Evolutionary conservation across 2,797 vertebrate species (phyloP).

Genomic region (Cetoscarus ocellatus): DNA sequence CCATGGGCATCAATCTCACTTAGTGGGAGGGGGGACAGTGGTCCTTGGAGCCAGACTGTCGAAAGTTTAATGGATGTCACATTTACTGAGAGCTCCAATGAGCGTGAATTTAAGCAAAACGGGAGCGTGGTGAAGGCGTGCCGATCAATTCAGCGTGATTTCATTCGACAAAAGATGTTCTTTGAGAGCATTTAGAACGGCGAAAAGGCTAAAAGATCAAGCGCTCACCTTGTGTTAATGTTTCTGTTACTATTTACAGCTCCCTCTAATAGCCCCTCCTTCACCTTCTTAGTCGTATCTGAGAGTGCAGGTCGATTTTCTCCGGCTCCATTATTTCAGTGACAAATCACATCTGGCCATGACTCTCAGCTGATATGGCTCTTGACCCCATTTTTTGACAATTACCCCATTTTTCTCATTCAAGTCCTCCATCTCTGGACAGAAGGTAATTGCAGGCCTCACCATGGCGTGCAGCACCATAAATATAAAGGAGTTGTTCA

Average conservation of each 20-base stretch:
- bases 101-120: constrained; percentile 65
- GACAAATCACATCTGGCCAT: constrained; percentile 67
- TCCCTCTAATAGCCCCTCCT: constrained; percentile 60
- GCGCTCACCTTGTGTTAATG: constrained; percentile 68
- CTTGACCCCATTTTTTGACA: constrained; percentile 78
- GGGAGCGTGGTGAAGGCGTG: constrained; percentile 34
- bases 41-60: constrained; percentile 75
- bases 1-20: constrained; percentile 80
- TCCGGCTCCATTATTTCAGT: constrained; percentile 68
- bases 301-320: constrained; percentile 69
- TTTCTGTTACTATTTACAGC: constrained; percentile 66
- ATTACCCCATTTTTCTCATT: constrained; percentile 67
- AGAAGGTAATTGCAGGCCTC: constrained; percentile 57
- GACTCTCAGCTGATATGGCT: constrained; percentile 60
- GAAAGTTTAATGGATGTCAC: constrained; percentile 81
- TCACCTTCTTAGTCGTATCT: constrained; percentile 42
- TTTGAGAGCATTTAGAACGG: constrained; percentile 55
- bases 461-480: constrained; percentile 31
- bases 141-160: constrained; percentile 72
- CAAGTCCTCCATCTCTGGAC: constrained; percentile 46
- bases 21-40: constrained; percentile 71
- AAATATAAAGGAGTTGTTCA: constrained; percentile 62
- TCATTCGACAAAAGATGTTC: constrained; percentile 65
- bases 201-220: constrained; percentile 54
- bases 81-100: constrained; percentile 72